A percentile compares a stretch with the other conserved stretches of the same genome.
Conservation (phyloP, 2,113 vertebrate genomes). For the Orthonyx spaldingii region DNA sequence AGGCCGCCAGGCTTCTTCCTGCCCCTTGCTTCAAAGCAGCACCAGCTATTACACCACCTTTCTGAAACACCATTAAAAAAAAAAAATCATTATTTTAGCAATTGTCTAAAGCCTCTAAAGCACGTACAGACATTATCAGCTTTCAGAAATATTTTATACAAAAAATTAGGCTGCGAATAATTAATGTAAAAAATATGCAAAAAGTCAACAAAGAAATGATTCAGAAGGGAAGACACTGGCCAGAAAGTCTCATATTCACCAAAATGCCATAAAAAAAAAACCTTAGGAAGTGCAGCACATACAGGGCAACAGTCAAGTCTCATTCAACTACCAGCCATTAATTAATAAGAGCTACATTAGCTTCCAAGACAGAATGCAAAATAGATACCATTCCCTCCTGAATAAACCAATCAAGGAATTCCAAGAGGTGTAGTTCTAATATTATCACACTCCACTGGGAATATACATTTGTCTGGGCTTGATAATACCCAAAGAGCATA, state of each 20-base stretch:
- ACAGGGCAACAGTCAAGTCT: neutral
- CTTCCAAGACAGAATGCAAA: neutral
- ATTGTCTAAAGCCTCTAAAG: neutral
- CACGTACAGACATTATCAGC: neutral
- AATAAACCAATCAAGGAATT: conserved; percentile 47
- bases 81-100: neutral
- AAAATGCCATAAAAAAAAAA: neutral
- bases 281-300: neutral
- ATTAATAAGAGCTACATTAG: neutral
- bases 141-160: neutral
- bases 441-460: neutral
- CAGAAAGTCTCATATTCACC: neutral
- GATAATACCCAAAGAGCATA: neutral
- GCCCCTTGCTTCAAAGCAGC: neutral
- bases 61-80: neutral
- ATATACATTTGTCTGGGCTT: neutral
- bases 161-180: neutral
- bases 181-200: neutral
- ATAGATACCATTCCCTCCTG: neutral
- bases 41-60: neutral
- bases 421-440: conserved; percentile 13
- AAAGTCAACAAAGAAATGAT: neutral
- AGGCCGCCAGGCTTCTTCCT: neutral
- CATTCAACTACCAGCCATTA: neutral
- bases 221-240: neutral